Conservation (phyloP, 2,113 vertebrate species). For the Sakesphorus luctuosus region DNA sequence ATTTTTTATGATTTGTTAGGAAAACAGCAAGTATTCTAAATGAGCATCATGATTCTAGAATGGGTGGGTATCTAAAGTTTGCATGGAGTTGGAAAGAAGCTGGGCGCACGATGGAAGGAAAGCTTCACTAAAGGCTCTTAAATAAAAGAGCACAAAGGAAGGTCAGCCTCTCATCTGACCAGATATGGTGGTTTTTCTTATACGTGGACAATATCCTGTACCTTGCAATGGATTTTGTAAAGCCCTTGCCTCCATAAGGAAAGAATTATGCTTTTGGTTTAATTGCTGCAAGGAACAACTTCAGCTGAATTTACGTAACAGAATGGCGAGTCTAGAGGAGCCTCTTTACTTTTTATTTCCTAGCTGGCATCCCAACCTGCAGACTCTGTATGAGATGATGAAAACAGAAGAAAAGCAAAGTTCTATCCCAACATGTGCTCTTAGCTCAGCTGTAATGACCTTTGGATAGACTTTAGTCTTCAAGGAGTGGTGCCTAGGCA, state of each 20-base stretch:
- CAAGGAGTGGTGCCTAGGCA: not conserved
- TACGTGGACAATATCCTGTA: not conserved
- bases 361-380: not conserved
- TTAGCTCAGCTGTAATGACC: not conserved
- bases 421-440: not conserved
- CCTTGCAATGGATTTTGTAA: not conserved
- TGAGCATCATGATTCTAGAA: not conserved
- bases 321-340: not conserved
- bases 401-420: not conserved
- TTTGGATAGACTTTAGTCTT: not conserved
- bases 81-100: not conserved
- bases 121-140: not conserved
- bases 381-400: not conserved
- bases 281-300: not conserved
- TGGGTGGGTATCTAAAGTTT: not conserved
- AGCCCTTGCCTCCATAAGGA: not conserved
- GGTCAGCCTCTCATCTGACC: not conserved
- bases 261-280: not conserved
- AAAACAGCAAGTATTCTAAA: not conserved
- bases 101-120: not conserved
- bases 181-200: not conserved
- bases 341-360: not conserved
- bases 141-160: not conserved
- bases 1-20: not conserved
- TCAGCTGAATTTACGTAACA: not conserved